Conservation (phyloP, 2,113 vertebrate species). For the Neoarius graeffei region DNA sequence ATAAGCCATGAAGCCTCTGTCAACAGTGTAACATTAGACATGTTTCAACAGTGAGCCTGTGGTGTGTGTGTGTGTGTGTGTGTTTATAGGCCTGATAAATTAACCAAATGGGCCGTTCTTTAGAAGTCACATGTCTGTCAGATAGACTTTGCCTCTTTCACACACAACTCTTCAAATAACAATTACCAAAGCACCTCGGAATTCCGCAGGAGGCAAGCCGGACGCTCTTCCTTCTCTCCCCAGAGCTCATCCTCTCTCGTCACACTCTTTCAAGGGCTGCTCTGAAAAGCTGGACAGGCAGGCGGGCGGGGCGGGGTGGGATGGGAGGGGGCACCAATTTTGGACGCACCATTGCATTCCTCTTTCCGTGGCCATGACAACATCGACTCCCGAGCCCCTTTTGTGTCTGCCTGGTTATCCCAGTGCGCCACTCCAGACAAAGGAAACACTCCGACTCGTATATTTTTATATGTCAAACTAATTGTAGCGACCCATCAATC, state of each 20-base stretch:
- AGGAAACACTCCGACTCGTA: neutral
- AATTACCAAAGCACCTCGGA: conserved; percentile 9
- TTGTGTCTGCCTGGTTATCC: conserved; percentile 44
- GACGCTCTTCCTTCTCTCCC: neutral
- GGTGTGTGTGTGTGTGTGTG: neutral
- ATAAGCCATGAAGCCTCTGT: conserved; percentile 48
- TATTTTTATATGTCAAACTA: conserved; percentile 12
- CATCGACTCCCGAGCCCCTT: conserved; percentile 39
- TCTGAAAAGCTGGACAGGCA: neutral
- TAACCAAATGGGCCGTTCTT: neutral
- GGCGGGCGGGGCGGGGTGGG: neutral
- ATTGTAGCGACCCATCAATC: conserved; percentile 2
- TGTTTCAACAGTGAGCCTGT: conserved; percentile 52
- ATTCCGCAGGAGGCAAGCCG: conserved; percentile 1
- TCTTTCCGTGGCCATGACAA: conserved; percentile 63
- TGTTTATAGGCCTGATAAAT: conserved; percentile 53
- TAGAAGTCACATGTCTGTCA: conserved; percentile 13
- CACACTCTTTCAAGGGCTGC: conserved; percentile 54
- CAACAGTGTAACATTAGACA: conserved; percentile 51
- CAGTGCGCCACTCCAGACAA: conserved; percentile 3
- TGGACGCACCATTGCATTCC: conserved; percentile 64
- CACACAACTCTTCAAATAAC: conserved; percentile 3
- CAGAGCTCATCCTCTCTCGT: conserved; percentile 39
- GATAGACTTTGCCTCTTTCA: conserved; percentile 8
- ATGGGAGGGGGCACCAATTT: conserved; percentile 39